Percentiles rank a stretch among this genome's conserved stretches.
Conservation (phyloP, 2,113 vertebrate species). For the Melanocharis versteri region DNA sequence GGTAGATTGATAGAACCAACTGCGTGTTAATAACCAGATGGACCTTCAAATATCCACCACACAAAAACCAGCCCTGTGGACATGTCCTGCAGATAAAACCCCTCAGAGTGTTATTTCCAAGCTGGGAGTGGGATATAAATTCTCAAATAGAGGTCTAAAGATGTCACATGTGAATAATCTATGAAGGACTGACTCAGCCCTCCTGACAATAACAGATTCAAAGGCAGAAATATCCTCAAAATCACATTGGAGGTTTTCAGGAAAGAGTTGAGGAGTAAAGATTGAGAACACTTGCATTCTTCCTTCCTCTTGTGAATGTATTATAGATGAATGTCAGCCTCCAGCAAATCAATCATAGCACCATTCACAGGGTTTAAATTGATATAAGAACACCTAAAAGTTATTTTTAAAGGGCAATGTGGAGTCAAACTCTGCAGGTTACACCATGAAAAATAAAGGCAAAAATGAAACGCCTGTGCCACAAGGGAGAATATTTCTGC, state of each 20-base stretch:
- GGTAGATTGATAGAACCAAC: background rate
- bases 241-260: slow-evolving; percentile 2
- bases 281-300: slow-evolving; percentile 18
- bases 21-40: background rate
- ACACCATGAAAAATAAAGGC: background rate
- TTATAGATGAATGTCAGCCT: slow-evolving; percentile 48
- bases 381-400: slow-evolving; percentile 37
- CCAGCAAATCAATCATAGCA: slow-evolving; percentile 43
- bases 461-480: background rate
- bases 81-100: background rate
- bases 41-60: background rate
- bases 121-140: slow-evolving; percentile 15
- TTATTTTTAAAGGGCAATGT: slow-evolving; percentile 43
- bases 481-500: background rate
- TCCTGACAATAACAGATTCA: slow-evolving; percentile 17
- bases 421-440: slow-evolving; percentile 15
- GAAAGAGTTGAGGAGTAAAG: background rate
- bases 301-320: slow-evolving; percentile 36
- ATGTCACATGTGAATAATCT: slow-evolving; percentile 50
- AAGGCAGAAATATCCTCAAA: slow-evolving; percentile 36
- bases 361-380: slow-evolving; percentile 23
- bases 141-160: slow-evolving; percentile 13
- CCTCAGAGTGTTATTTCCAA: background rate
- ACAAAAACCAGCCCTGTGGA: background rate
- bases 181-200: background rate